These are phyloP conservation scores for Helicolenus hilgendorfi DNA, from an alignment of 2,797 vertebrate species.

Conservation along the genomic window DNA sequence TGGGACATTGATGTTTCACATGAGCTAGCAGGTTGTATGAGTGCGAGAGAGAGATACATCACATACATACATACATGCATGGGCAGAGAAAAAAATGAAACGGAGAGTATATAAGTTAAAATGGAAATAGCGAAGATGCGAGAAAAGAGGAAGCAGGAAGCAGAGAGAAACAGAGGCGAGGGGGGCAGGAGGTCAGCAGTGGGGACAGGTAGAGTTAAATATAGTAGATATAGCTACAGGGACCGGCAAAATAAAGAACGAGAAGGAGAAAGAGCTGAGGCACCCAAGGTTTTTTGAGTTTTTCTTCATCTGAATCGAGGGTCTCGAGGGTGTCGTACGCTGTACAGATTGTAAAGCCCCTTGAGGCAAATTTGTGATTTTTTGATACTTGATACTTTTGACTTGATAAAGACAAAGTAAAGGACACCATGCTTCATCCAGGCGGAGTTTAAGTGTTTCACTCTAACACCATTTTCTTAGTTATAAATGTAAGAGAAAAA, in stretches of 20 bases:
- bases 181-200: background rate
- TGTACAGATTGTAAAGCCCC: no score
- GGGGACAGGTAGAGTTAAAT: background rate
- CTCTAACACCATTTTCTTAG: background rate
- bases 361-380: no score
- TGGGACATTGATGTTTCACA: conserved; percentile 76
- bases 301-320: background rate
- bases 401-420: background rate
- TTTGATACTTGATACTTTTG: no score
- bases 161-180: background rate
- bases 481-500: background rate
- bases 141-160: conserved; percentile 25
- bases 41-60: background rate
- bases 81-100: background rate
- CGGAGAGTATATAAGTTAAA: conserved; percentile 10
- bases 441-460: background rate
- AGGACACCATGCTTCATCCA: background rate
- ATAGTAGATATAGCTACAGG: background rate
- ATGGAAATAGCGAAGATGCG: conserved; percentile 4
- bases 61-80: background rate
- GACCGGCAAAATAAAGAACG: background rate
- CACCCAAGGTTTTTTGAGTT: background rate
- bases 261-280: background rate
- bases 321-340: background rate
- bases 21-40: conserved; percentile 55